Evolutionary conservation across 2,888 invertebrate species (phyloP).

Genomic region (Ophion costatus): DNA sequence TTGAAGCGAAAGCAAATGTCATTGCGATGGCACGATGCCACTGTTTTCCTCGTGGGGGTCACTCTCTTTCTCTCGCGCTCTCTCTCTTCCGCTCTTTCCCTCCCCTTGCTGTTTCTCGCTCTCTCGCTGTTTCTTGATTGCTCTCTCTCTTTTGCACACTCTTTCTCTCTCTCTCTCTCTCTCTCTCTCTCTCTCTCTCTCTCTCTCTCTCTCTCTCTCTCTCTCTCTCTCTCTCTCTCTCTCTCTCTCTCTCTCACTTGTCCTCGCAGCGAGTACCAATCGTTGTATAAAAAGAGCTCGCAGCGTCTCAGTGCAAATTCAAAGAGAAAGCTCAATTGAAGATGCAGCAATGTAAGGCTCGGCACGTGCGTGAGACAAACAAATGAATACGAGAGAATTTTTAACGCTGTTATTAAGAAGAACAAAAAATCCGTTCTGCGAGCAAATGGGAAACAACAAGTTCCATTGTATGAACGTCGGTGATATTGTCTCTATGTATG

Average conservation of each 20-base stretch:
- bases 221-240: conserved; percentile 12
- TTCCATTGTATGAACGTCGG: neutral
- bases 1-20: conserved; percentile 58
- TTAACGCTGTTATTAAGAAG: too few relatives aligned
- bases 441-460: too few relatives aligned
- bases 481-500: too few relatives aligned
- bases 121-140: neutral
- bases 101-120: neutral
- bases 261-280: neutral
- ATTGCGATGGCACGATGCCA: conserved; percentile 57
- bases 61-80: conserved; percentile 7
- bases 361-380: neutral
- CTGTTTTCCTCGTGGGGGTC: conserved; percentile 55
- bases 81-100: neutral
- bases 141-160: neutral
- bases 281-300: conserved; percentile 12
- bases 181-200: neutral
- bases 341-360: conserved; percentile 23
- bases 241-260: neutral
- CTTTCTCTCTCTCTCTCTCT: neutral
- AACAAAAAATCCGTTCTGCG: too few relatives aligned
- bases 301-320: conserved; percentile 37
- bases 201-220: neutral
- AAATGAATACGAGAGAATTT: too few relatives aligned
- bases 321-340: conserved; percentile 54